Conservation (phyloP, 1,140 invertebrate genomes). For the Leptopilina boulardi region DNA sequence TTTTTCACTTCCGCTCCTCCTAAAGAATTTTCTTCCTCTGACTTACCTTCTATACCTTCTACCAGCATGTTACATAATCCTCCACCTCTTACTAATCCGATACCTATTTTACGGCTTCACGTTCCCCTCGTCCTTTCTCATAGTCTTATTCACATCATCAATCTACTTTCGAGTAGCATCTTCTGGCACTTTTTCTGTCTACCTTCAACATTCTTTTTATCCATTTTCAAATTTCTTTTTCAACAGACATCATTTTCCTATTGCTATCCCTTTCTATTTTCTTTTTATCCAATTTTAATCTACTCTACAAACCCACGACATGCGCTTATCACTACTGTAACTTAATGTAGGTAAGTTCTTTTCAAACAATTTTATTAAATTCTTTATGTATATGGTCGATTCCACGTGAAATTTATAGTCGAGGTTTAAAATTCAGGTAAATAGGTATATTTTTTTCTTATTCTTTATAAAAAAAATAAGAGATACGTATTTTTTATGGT, state of each 20-base stretch:
- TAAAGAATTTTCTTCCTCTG: conserved; percentile 48
- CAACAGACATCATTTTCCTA: conserved; percentile 11
- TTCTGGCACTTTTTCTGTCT: conserved; percentile 48
- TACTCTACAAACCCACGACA: conserved; percentile 37
- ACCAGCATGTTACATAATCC: conserved; percentile 51
- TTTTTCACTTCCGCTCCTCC: conserved; percentile 58
- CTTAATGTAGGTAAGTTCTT: conserved; percentile 45
- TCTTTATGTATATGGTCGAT: no score
- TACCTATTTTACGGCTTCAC: conserved; percentile 30
- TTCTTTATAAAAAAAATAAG: no score
- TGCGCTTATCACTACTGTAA: conserved; percentile 42
- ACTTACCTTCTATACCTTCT: conserved; percentile 27
- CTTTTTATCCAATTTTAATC: conserved; percentile 24
- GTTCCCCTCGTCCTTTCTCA: conserved; percentile 47
- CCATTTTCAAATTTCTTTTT: conserved; percentile 48
- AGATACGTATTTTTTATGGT: no score
- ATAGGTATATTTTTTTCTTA: no score
- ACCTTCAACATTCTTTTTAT: conserved; percentile 41
- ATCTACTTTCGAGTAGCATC: conserved; percentile 54
- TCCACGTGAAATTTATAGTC: no score
- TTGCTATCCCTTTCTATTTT: conserved; percentile 16
- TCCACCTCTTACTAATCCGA: conserved; percentile 45
- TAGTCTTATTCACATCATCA: conserved; percentile 51
- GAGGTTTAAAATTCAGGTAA: no score
- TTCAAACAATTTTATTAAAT: neutral